These are phyloP conservation scores for Exephanes ischioxanthus DNA, from an alignment of 2,888 invertebrate genomes.

Conservation along the genomic window DNA sequence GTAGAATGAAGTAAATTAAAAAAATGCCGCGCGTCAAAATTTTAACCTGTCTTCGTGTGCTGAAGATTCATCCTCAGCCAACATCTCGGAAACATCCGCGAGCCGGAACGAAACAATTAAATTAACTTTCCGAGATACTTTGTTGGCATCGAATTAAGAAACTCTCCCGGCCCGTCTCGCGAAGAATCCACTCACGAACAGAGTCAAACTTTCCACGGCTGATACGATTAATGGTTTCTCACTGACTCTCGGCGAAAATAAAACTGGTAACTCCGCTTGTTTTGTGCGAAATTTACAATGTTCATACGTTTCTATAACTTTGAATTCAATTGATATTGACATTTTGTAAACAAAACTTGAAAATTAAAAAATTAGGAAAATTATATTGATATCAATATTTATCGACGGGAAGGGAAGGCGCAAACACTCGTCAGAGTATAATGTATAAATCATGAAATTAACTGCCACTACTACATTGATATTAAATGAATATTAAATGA, in stretches of 20 bases:
- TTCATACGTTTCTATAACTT: not conserved
- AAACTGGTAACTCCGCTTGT: not conserved
- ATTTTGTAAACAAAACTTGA: not conserved
- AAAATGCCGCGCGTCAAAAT: not conserved
- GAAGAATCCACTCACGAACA: not conserved
- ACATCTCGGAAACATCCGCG: not conserved
- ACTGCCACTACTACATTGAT: too few relatives aligned
- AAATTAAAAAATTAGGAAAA: not conserved
- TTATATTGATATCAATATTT: too few relatives aligned
- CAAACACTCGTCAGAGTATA: too few relatives aligned
- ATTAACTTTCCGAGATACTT: not conserved
- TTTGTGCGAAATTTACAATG: not conserved
- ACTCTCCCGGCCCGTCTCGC: not conserved
- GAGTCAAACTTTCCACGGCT: not conserved
- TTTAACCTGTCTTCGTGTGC: not conserved
- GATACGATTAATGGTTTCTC: not conserved
- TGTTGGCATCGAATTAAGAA: slow-evolving; percentile 12
- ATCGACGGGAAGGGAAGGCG: too few relatives aligned
- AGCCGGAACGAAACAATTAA: not conserved
- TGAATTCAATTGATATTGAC: not conserved
- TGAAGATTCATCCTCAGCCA: not conserved
- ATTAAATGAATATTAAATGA: too few relatives aligned
- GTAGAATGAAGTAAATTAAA: too few relatives aligned
- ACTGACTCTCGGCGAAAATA: not conserved
- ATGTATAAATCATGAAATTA: too few relatives aligned